Percentiles rank a stretch among this genome's conserved stretches.
These are phyloP conservation scores for Allacma fusca DNA, from an alignment of 2,888 invertebrate species.

Conservation along the genomic window DNA sequence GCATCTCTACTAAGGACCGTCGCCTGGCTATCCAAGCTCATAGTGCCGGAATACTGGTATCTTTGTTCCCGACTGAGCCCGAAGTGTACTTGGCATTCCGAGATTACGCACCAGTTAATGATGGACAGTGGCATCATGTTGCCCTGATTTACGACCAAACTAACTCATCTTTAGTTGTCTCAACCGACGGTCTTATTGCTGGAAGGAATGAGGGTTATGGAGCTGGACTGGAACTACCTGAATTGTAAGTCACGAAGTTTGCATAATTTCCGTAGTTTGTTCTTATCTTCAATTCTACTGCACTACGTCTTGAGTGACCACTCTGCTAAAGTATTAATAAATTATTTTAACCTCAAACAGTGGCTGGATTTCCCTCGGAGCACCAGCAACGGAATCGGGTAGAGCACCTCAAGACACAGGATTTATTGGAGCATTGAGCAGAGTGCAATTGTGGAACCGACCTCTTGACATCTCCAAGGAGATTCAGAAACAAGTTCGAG, in stretches of 20 bases:
- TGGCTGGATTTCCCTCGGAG: slow-evolving; percentile 91
- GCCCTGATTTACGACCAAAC: slow-evolving; percentile 93
- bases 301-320: background rate
- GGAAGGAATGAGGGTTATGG: slow-evolving; percentile 91
- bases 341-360: slow-evolving; percentile 68
- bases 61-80: slow-evolving; percentile 85
- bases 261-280: background rate
- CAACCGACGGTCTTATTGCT: slow-evolving; percentile 95
- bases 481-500: slow-evolving; percentile 89
- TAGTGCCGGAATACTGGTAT: slow-evolving; percentile 90
- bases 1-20: slow-evolving; percentile 65
- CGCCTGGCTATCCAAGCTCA: slow-evolving; percentile 89
- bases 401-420: slow-evolving; percentile 85
- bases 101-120: slow-evolving; percentile 91
- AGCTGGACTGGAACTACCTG: slow-evolving; percentile 79
- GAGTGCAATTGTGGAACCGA: slow-evolving; percentile 93
- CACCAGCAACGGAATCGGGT: slow-evolving; percentile 77
- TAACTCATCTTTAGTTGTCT: slow-evolving; percentile 84
- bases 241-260: slow-evolving; percentile 72
- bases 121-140: slow-evolving; percentile 96
- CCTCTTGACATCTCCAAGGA: slow-evolving; percentile 90
- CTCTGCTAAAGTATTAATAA: background rate
- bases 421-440: slow-evolving; percentile 94
- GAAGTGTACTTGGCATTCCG: slow-evolving; percentile 90
- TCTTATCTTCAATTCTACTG: too few species aligned